phyloP scores from a whole-genome alignment of 2,888 invertebrate genomes.

The Hyalella azteca region DNA sequence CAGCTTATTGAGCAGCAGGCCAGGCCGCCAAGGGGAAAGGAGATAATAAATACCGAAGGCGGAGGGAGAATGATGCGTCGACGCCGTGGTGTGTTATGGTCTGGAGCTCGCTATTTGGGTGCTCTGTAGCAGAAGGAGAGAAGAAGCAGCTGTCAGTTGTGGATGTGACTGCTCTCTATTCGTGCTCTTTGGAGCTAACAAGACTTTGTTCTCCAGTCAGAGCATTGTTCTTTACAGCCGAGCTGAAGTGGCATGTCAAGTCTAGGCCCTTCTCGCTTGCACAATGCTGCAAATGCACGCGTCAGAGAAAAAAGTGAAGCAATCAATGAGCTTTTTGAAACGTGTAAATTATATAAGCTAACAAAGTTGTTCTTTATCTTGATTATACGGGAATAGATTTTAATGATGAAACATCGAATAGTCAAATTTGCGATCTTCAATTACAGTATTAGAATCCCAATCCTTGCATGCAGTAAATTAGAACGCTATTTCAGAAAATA shows the following conservation, averaged over 20 bases:
- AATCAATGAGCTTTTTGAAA: no score
- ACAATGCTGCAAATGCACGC: no score
- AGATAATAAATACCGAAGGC: conserved; percentile 39
- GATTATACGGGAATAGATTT: no score
- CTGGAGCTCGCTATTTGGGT: conserved; percentile 34
- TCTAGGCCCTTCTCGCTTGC: no score
- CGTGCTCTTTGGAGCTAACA: conserved; percentile 8
- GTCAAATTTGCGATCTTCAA: no score
- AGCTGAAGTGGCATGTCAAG: neutral
- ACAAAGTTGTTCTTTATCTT: no score
- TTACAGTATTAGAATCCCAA: no score
- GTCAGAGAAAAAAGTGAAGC: no score
- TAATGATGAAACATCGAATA: no score
- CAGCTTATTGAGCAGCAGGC: conserved; percentile 39
- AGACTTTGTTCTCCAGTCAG: neutral
- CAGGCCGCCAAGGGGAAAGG: conserved; percentile 34
- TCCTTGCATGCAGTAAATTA: no score
- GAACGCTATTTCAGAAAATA: no score
- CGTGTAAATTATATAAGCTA: no score
- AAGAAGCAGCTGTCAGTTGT: conserved; percentile 28
- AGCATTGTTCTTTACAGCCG: neutral
- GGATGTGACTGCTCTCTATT: conserved; percentile 24
- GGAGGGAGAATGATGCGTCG: conserved; percentile 35
- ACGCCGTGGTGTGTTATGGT: conserved; percentile 33
- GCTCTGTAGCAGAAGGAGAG: conserved; percentile 33